phyloP scores from a whole-genome alignment of 2,113 vertebrate genomes.

The Enhydra lutris region DNA sequence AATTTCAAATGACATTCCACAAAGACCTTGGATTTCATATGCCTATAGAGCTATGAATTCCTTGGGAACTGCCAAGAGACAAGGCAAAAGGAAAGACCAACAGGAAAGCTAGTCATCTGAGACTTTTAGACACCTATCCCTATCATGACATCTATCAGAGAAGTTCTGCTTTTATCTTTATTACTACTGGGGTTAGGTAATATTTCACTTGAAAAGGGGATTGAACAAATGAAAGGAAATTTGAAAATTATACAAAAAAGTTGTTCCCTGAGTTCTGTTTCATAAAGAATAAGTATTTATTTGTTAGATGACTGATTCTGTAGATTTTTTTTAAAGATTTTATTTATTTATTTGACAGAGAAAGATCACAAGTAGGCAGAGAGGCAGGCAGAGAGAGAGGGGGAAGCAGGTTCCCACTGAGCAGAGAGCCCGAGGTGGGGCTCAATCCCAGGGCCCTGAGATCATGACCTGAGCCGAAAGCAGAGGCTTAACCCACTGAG shows the following conservation, averaged over 20 bases:
- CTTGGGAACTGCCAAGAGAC: not conserved
- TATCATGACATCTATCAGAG: not conserved
- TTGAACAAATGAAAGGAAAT: not conserved
- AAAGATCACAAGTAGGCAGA: no score
- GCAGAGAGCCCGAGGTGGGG: no score
- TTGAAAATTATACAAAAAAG: rapidly evolving
- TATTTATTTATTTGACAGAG: no score
- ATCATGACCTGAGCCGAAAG: no score
- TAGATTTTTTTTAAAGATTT: no score
- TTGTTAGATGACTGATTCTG: not conserved
- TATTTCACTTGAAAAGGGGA: not conserved
- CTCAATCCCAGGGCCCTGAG: no score
- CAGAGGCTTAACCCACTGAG: no score
- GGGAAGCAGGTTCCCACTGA: no score
- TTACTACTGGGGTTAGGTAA: not conserved
- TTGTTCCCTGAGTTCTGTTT: not conserved
- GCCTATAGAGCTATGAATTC: not conserved
- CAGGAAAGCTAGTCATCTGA: not conserved
- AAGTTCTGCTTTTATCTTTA: not conserved
- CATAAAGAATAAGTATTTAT: not conserved
- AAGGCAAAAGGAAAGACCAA: not conserved
- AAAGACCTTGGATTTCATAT: not conserved
- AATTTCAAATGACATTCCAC: not conserved
- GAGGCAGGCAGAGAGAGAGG: no score
- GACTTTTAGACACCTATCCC: not conserved